Conservation (phyloP, 2,797 vertebrate species). For the Oryzias sinensis region DNA sequence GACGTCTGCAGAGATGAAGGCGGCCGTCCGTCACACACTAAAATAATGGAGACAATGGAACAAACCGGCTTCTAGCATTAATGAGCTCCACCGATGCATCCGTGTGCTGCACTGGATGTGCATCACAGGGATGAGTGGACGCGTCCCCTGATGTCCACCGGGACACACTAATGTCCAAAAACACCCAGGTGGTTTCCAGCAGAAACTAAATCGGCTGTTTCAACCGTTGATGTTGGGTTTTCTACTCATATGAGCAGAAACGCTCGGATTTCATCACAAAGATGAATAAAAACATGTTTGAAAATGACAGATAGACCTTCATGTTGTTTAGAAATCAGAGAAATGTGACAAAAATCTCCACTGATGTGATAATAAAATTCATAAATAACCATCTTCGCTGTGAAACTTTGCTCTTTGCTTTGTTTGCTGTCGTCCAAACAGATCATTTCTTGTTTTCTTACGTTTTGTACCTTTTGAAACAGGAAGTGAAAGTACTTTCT, state of each 20-base stretch:
- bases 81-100: conserved; percentile 62
- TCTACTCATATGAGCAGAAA: neutral
- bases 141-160: conserved; percentile 20
- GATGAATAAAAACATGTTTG: too few relatives aligned
- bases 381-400: too few relatives aligned
- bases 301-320: too few relatives aligned
- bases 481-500: too few relatives aligned
- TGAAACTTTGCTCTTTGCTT: too few relatives aligned
- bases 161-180: conserved; percentile 16
- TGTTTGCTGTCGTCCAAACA: too few relatives aligned
- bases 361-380: too few relatives aligned
- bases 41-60: conserved; percentile 58
- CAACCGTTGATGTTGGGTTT: neutral
- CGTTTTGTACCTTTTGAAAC: too few relatives aligned
- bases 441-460: too few relatives aligned
- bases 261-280: too few relatives aligned
- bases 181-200: conserved; percentile 18
- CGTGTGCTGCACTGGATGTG: conserved; percentile 35
- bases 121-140: conserved; percentile 45
- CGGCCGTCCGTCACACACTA: conserved; percentile 19
- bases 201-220: neutral
- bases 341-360: too few relatives aligned
- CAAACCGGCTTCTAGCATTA: conserved; percentile 58
- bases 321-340: too few relatives aligned
- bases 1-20: conserved; percentile 21